phyloP scores from a whole-genome alignment of 2,113 vertebrate species.

The Rhinolophus ferrumequinum region DNA sequence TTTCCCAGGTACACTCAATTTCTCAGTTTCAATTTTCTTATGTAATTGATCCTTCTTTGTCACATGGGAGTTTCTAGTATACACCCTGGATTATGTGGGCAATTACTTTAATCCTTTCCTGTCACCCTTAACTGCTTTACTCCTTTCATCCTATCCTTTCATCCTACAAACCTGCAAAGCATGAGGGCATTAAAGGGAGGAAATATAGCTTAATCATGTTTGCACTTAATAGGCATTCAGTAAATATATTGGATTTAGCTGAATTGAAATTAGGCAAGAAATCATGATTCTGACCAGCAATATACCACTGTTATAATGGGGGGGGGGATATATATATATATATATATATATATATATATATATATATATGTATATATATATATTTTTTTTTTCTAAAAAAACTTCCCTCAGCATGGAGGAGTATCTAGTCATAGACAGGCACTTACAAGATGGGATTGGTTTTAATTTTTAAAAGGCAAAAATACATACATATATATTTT shows the following conservation, averaged over 20 bases:
- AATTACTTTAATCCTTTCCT: background rate
- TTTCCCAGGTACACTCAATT: background rate
- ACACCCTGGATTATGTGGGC: background rate
- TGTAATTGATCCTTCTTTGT: background rate
- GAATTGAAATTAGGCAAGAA: background rate
- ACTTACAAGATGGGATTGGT: background rate
- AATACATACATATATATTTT: background rate
- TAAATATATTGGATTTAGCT: background rate
- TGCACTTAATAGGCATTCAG: background rate
- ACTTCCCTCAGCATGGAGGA: background rate
- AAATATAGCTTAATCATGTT: background rate
- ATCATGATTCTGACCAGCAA: background rate
- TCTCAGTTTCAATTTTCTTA: background rate
- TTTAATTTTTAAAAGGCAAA: background rate
- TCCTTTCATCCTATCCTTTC: background rate
- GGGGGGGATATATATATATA: too few relatives aligned
- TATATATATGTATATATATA: too few relatives aligned
- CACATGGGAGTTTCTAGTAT: background rate
- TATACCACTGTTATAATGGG: background rate
- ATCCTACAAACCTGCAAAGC: background rate
- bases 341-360: too few relatives aligned
- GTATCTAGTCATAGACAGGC: background rate
- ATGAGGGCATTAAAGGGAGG: background rate
- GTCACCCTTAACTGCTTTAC: background rate
- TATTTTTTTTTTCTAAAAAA: background rate